Percentiles rank a stretch among this genome's conserved stretches.
Conservation (phyloP, 2,113 vertebrate species). For the Ellobius talpinus region DNA sequence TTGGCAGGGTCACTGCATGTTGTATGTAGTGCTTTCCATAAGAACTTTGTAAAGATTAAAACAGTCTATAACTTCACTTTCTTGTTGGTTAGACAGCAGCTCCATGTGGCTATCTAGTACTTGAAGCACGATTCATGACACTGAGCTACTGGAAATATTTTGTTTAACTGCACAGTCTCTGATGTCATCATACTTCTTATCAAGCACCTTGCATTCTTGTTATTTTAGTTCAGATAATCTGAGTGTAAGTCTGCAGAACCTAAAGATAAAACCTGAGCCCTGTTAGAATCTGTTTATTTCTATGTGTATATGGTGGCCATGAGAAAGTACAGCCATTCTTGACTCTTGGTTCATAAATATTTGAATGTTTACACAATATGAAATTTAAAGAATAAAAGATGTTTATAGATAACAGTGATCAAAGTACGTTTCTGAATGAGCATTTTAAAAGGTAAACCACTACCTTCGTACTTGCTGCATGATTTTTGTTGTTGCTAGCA, state of each 20-base stretch:
- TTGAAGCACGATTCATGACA: not conserved
- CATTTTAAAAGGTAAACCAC: not conserved
- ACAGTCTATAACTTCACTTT: not conserved
- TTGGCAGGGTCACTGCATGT: not conserved
- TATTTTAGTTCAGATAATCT: constrained; percentile 39
- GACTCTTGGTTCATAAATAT: not conserved
- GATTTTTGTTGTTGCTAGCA: not conserved
- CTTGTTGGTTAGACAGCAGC: not conserved
- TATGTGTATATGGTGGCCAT: not conserved
- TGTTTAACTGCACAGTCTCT: not conserved
- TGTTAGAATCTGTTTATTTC: not conserved
- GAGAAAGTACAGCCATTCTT: not conserved
- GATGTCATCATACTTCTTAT: not conserved
- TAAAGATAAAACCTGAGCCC: not conserved
- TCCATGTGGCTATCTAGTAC: not conserved
- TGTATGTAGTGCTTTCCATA: not conserved
- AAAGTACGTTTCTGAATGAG: not conserved
- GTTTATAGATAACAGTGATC: not conserved
- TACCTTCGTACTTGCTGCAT: not conserved
- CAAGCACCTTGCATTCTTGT: not conserved
- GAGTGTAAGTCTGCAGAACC: not conserved
- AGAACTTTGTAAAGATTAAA: not conserved
- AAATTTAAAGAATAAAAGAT: not conserved
- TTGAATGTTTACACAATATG: not conserved
- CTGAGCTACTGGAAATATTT: constrained; percentile 11